Percentiles rank a stretch among this genome's conserved stretches.
Evolutionary conservation across 2,888 invertebrate genomes (phyloP).

Genomic region (Eristalis intricaria): DNA sequence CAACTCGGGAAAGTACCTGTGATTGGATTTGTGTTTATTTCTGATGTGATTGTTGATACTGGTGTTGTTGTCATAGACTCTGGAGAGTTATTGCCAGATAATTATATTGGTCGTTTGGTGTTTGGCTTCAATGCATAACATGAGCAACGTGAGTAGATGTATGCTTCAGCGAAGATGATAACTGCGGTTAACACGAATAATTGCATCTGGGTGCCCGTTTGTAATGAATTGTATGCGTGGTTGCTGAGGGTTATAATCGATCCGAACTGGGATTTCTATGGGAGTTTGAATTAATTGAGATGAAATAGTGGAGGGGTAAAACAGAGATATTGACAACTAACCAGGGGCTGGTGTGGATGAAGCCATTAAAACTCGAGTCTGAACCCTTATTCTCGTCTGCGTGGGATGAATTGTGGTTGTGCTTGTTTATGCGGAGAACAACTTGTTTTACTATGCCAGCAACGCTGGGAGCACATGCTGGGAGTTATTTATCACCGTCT

Average conservation of each 20-base stretch:
- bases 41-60: neutral
- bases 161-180: slow-evolving; percentile 3
- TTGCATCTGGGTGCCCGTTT: neutral
- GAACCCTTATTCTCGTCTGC: neutral
- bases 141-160: neutral
- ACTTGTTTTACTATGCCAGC: neutral
- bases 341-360: neutral
- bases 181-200: slow-evolving; percentile 25
- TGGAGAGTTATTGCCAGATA: slow-evolving; percentile 32
- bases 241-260: neutral
- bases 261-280: neutral
- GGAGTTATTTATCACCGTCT: neutral
- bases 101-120: slow-evolving; percentile 18
- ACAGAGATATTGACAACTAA: neutral
- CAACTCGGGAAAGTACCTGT: neutral
- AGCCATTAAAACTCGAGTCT: neutral
- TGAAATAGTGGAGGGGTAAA: neutral
- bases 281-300: neutral
- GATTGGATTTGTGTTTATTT: slow-evolving; percentile 8
- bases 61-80: neutral
- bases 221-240: slow-evolving; percentile 1
- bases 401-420: neutral
- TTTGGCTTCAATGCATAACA: neutral
- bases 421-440: neutral
- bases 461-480: neutral